Conservation (phyloP, 2,797 vertebrate genomes). For the Paguma larvata region DNA sequence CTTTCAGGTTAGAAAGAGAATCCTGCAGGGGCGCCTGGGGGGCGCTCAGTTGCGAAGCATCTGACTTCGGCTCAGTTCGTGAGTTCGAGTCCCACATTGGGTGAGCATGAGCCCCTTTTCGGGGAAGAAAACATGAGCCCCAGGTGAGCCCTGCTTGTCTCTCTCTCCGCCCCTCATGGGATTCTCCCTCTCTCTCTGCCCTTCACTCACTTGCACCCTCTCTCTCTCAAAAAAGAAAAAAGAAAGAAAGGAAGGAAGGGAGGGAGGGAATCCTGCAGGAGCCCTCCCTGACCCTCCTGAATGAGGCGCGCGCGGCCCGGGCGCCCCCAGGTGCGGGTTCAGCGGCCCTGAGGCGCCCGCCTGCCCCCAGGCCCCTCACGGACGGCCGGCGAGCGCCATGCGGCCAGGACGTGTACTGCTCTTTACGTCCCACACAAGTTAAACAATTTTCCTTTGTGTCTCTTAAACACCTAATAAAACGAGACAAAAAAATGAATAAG, state of each 20-base stretch:
- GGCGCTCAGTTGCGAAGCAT: too few species aligned
- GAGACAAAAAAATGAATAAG: constrained; percentile 10
- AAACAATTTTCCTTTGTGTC: neutral
- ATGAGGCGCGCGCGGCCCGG: neutral
- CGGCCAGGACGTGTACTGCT: neutral
- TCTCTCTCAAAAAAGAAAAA: too few species aligned
- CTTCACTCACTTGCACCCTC: too few species aligned
- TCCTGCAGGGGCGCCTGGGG: neutral
- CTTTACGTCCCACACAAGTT: neutral
- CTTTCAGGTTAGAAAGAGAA: neutral
- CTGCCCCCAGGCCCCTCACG: neutral
- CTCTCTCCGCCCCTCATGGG: too few species aligned
- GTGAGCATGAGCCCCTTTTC: too few species aligned
- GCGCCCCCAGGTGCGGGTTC: neutral
- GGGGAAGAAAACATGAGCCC: too few species aligned
- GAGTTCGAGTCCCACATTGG: too few species aligned
- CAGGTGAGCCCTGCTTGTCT: too few species aligned
- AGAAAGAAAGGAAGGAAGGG: too few species aligned
- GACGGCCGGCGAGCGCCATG: too few species aligned
- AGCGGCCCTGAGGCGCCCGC: rapidly evolving
- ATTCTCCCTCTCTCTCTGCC: too few species aligned
- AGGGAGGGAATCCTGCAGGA: neutral
- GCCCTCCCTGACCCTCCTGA: neutral
- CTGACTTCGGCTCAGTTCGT: too few species aligned
- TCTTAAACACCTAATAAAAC: constrained; percentile 7